phyloP scores from a whole-genome alignment of 2,888 invertebrate genomes.

The Trachelus iudaicus region DNA sequence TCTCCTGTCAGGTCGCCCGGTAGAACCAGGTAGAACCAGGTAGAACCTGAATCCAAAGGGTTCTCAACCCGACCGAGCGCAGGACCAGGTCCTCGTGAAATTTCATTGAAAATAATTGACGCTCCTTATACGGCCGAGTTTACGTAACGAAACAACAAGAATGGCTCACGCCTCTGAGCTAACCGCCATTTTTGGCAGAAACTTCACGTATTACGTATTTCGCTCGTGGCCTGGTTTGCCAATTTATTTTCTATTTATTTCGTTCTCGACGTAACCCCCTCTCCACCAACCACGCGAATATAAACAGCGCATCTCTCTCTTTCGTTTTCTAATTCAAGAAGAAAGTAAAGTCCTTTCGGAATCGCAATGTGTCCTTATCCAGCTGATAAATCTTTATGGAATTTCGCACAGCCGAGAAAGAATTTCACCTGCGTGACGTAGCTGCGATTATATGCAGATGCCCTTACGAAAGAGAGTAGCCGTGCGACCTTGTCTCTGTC shows the following conservation, averaged over 20 bases:
- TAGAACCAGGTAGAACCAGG: constrained; percentile 55
- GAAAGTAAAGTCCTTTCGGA: background rate
- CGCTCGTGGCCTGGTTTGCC: background rate
- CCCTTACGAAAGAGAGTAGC: background rate
- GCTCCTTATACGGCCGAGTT: background rate
- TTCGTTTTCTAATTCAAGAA: background rate
- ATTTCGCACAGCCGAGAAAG: background rate
- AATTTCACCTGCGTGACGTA: background rate
- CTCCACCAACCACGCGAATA: background rate
- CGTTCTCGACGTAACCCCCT: no score
- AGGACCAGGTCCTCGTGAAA: background rate
- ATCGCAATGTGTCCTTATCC: background rate
- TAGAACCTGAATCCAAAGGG: constrained; percentile 62
- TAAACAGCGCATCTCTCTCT: background rate
- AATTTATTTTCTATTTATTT: background rate
- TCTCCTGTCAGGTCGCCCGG: constrained; percentile 49
- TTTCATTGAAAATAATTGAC: background rate
- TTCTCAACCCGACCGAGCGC: constrained; percentile 47
- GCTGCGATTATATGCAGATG: constrained; percentile 1
- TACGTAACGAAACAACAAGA: background rate
- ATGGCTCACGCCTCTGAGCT: background rate
- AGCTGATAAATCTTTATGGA: background rate
- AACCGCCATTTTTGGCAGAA: background rate
- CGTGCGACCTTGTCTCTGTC: background rate
- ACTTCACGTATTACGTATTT: background rate